Conservation (phyloP, 2,113 vertebrate species). For the Rallus limicola region DNA sequence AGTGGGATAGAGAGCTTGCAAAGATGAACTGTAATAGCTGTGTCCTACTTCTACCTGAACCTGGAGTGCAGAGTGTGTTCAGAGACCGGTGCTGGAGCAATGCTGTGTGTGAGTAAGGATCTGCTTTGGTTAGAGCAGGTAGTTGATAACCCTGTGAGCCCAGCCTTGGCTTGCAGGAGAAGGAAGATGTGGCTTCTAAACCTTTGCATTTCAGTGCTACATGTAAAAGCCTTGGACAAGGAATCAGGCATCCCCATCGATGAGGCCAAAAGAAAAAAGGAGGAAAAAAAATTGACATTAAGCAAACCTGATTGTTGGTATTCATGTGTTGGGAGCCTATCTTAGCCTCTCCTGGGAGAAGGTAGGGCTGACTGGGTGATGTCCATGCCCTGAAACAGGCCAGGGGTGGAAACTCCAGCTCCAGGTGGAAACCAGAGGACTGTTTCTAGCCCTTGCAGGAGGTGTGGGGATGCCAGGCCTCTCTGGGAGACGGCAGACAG, state of each 20-base stretch:
- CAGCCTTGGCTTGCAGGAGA: background rate
- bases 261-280: background rate
- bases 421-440: background rate
- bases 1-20: background rate
- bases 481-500: background rate
- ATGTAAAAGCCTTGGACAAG: background rate
- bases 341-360: background rate
- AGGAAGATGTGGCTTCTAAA: background rate
- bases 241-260: background rate
- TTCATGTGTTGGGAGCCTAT: background rate
- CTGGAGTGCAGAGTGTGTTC: background rate
- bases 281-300: no score
- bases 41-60: background rate
- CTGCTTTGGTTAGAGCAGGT: background rate
- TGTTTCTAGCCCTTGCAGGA: background rate
- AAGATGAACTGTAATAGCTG: background rate
- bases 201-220: background rate
- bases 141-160: background rate
- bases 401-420: background rate
- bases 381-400: background rate
- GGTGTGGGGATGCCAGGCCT: background rate
- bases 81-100: background rate
- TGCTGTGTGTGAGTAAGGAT: background rate
- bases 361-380: rapidly evolving
- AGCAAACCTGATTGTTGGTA: background rate